These are phyloP conservation scores for Anthopleura sola DNA, from an alignment of 64 coral and sea anemone species.

Conservation along the genomic window DNA sequence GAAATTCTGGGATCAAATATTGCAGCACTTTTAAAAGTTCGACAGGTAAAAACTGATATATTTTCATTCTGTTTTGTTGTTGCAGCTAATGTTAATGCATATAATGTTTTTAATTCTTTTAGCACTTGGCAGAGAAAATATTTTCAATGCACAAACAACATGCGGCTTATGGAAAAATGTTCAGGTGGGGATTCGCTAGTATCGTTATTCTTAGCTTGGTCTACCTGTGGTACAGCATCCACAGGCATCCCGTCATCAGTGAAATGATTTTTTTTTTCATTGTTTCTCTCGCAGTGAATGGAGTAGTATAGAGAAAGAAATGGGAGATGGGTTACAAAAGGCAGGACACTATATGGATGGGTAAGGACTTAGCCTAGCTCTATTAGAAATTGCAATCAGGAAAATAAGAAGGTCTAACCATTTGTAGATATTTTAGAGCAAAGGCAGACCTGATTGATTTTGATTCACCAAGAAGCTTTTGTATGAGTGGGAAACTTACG, in stretches of 20 bases:
- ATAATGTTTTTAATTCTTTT: not conserved
- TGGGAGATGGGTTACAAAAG: conserved; percentile 95
- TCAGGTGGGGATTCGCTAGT: conserved; percentile 47
- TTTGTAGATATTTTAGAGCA: too few relatives aligned
- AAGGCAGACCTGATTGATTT: too few relatives aligned
- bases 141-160: conserved; percentile 92
- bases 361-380: too few relatives aligned
- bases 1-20: conserved; percentile 86
- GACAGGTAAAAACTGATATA: conserved; percentile 66
- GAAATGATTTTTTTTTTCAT: not conserved
- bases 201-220: not conserved
- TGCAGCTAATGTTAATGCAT: not conserved
- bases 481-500: too few relatives aligned
- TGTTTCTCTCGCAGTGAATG: conserved; percentile 62
- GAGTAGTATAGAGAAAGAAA: conserved; percentile 89
- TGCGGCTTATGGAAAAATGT: conserved; percentile 89
- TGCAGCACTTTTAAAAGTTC: conserved; percentile 89
- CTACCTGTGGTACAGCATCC: not conserved
- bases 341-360: conserved; percentile 98
- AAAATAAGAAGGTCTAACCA: too few relatives aligned
- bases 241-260: not conserved
- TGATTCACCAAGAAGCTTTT: too few relatives aligned
- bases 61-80: not conserved
- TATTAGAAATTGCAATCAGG: too few relatives aligned
- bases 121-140: conserved; percentile 78